Base-by-base conservation (phyloP, 1,140 invertebrate species). In the Pollicipes pollicipes region DNA sequence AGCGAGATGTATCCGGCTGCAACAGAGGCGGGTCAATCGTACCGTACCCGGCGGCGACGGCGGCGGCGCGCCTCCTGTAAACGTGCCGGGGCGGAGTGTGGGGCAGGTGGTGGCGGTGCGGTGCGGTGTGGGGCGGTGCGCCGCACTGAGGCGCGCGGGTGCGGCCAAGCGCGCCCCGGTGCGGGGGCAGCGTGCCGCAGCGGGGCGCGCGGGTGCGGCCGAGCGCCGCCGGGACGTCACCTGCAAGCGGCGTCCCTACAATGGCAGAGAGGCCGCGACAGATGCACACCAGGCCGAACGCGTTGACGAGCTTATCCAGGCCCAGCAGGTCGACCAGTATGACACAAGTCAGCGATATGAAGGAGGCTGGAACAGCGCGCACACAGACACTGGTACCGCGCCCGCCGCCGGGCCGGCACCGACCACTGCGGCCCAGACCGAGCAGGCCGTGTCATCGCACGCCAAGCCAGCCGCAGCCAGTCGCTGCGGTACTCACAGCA, bases 1-100 rank as follows among this genome's bases (percentile, higher is more conserved):
- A 99, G 82, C 0, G 94, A 97, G 75, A 98, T 96, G 80, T 97
- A 98, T 35, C 94, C 95, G 74, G 95, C 93, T 75, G 75, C 27
- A 27, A 69, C 21, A 72, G 45, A 58, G 45, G 45, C 24, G 13
- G 13, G 45, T 58, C 45, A 58, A 21, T 24, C 45, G 24, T 58
- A 58, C 45, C 45, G 17, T 21, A 21, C 13, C 32, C 32, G 32
- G 4, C 32, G 32, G 13, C 45, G 45, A 10, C 45, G 45, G 13
- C 45, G 45, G 13, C 45, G 45, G 2, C 45, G 45, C 17, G 45
- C 45, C 45, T 3, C 45, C 45, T 24, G n/a, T n/a, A n/a, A n/a
- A n/a, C n/a, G n/a, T n/a, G n/a, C n/a, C n/a, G n/a, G n/a, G n/a
- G n/a, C n/a, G n/a, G n/a, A n/a, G n/a, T n/a, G n/a, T n/a, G n/a